Percentiles rank a stretch among this genome's conserved stretches.
These are phyloP conservation scores for Pristionchus fissidentatus DNA, from an alignment of 2,888 invertebrate genomes.

Conservation along the genomic window DNA sequence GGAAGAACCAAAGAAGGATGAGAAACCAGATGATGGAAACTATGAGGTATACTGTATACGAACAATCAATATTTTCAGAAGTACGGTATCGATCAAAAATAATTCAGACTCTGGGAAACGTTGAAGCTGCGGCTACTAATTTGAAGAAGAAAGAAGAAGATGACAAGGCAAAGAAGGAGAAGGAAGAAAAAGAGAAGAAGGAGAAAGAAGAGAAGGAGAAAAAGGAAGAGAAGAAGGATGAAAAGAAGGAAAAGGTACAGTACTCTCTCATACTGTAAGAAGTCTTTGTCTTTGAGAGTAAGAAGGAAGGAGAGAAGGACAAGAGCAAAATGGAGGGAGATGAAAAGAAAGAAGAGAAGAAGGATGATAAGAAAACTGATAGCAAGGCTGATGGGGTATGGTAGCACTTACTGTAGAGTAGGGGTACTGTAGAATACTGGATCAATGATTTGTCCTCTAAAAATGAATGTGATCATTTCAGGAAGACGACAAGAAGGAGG, in stretches of 20 bases:
- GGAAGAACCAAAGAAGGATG: conserved; percentile 25
- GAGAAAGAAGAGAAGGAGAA: not conserved
- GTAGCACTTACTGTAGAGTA: no score
- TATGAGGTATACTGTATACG: conserved; percentile 36
- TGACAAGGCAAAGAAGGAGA: not conserved
- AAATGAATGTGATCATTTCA: no score
- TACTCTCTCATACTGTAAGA: no score
- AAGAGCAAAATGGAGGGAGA: no score
- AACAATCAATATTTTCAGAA: conserved; percentile 6
- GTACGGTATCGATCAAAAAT: not conserved
- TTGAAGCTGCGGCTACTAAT: not conserved
- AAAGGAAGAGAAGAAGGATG: not conserved
- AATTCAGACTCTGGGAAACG: conserved; percentile 20
- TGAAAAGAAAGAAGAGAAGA: not conserved
- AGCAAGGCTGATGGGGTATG: conserved; percentile 23
- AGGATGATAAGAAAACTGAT: conserved; percentile 7
- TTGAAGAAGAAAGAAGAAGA: conserved; percentile 20
- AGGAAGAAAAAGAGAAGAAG: conserved; percentile 8
- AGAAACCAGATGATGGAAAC: conserved; percentile 34
- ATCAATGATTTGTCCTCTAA: not conserved
- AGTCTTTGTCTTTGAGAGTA: not conserved
- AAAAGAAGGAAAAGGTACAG: conserved; percentile 11
- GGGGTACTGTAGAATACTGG: not conserved
- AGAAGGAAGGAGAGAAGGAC: conserved; percentile 5
- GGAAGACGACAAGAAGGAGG: conserved; percentile 26